Evolutionary conservation across 2,797 vertebrate genomes (phyloP), one percentile per base, ranked within the genome.

Genomic region (Steatocranus sp.): DNA sequence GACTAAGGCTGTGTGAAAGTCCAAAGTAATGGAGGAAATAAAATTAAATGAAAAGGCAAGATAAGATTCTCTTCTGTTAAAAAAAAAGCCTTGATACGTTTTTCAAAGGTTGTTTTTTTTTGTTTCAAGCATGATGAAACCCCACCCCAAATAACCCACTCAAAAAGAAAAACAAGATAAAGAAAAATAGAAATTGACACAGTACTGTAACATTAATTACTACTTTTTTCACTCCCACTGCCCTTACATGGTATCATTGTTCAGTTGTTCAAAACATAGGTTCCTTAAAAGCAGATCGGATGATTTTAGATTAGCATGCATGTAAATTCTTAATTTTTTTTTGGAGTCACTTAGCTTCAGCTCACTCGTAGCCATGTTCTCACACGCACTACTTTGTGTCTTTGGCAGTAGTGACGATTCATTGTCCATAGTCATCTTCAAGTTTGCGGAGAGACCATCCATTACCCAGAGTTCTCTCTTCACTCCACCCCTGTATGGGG

Each of bases 271-370:
- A 93, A 93, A 94, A 94, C 91, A 89, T 86, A 91, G 54, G 88
- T 92, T 94, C 84, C 90, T 92, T 91, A 93, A 95, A 94, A 95
- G 94, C 93, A 93, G 93, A 93, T 93, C 70, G 86, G 91, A 93
- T 94, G 93, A 91, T 93, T 94, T 63, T 94, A 93, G 92, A 94
- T 90, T 88, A 92, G 95, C 95, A 96, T 96, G 95, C 95, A 95
- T 94, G 94, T 91, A 95, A 91, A 94, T 93, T 92, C 89, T 83
- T 94, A 88, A 87, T 90, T 88, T 89, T 90, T 90, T 88, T 88
- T 88, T 89, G 85, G 90, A 94, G 93, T 94, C 93, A 88, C 90
- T 91, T 84, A 80, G 89, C 89, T 88, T 94, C 86, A 86, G 88
- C 87, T 86, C 56, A 81, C 82, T 81, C 91, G 87, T 86, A 85